These are phyloP conservation scores for Stenurella melanura DNA, from an alignment of 2,888 invertebrate genomes.

Conservation along the genomic window DNA sequence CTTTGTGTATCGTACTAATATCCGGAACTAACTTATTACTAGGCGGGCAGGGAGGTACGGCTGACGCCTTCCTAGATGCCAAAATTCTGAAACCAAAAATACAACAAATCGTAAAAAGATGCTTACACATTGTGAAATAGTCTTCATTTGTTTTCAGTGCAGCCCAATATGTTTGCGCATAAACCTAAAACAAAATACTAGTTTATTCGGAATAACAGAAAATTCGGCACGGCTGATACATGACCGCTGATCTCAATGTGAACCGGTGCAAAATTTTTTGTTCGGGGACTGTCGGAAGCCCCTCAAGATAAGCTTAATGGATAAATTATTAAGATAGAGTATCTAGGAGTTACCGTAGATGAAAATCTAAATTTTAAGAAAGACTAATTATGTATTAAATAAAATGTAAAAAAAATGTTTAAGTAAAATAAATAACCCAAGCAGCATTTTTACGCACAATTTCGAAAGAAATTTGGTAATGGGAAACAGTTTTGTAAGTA, in stretches of 20 bases:
- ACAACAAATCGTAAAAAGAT: conserved; percentile 48
- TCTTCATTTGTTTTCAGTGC: conserved; percentile 51
- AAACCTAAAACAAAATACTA: conserved; percentile 57
- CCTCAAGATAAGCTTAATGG: not conserved
- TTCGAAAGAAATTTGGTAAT: too few species aligned
- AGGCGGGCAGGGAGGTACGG: conserved; percentile 53
- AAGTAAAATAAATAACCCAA: too few species aligned
- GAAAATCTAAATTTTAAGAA: too few species aligned
- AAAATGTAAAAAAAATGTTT: too few species aligned
- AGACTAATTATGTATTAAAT: too few species aligned
- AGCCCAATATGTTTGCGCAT: conserved; percentile 51
- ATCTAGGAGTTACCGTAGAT: too few species aligned
- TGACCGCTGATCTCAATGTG: not conserved
- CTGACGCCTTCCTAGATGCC: conserved; percentile 48
- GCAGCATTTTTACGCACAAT: too few species aligned
- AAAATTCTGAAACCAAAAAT: conserved; percentile 55
- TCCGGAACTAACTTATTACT: conserved; percentile 77
- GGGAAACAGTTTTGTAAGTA: too few species aligned
- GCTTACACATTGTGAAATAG: conserved; percentile 48
- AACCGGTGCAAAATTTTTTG: conserved; percentile 1
- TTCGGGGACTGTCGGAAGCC: not conserved
- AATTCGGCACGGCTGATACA: not conserved
- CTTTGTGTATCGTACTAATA: conserved; percentile 82
- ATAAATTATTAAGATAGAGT: not conserved
- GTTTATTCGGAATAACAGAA: conserved; percentile 41